phyloP scores from a whole-genome alignment of 2,113 vertebrate species.

The Ahaetulla prasina region DNA sequence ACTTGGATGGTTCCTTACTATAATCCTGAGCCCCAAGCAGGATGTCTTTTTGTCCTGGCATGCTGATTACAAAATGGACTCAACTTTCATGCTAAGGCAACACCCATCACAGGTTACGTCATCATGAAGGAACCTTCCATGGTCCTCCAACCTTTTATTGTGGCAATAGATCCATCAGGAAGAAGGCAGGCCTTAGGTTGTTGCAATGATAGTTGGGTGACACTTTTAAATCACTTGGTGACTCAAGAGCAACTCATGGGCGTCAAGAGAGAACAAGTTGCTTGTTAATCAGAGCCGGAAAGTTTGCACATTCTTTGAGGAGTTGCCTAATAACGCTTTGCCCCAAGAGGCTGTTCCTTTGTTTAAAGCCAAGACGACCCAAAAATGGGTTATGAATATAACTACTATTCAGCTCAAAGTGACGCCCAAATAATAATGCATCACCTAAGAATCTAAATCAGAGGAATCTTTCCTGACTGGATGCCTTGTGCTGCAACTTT shows the following conservation, averaged over 20 bases:
- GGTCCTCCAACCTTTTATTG: background rate
- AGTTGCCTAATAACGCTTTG: background rate
- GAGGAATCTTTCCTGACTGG: background rate
- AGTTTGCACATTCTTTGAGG: background rate
- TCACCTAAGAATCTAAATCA: background rate
- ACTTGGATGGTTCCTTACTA: background rate
- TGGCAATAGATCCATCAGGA: background rate
- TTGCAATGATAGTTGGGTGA: background rate
- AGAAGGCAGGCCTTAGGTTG: background rate
- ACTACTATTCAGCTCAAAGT: background rate
- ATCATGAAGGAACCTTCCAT: background rate
- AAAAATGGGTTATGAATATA: background rate
- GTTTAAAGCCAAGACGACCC: background rate
- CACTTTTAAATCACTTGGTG: background rate
- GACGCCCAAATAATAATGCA: background rate
- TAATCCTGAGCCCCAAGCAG: background rate
- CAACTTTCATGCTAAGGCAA: background rate
- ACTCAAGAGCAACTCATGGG: background rate
- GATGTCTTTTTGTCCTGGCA: background rate
- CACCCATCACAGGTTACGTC: background rate
- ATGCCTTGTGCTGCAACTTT: background rate
- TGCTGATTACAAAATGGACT: background rate
- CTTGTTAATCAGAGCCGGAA: background rate
- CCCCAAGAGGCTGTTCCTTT: background rate
- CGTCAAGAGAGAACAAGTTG: background rate